phyloP scores from a whole-genome alignment of 2,113 vertebrate species.

The Alosa alosa region DNA sequence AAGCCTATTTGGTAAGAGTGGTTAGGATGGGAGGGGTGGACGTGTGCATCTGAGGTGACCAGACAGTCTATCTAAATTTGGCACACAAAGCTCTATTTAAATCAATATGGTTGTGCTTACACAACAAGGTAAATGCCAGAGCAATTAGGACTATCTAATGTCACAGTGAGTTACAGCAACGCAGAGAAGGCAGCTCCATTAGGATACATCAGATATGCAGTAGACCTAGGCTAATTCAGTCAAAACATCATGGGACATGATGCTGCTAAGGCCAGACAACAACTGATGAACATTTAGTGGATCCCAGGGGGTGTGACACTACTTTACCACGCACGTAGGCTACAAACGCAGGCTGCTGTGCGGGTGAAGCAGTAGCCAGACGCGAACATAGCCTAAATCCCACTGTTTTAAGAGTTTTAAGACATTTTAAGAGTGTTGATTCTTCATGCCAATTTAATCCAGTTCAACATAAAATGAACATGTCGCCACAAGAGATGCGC shows the following conservation, averaged over 20 bases:
- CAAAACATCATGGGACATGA: neutral
- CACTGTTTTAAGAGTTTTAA: too few relatives aligned
- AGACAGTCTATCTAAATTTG: neutral
- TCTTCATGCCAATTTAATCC: neutral
- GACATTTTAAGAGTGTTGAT: neutral
- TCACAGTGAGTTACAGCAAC: neutral
- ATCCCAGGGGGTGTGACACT: neutral
- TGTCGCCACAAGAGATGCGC: neutral
- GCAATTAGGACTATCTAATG: neutral
- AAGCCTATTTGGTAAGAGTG: neutral
- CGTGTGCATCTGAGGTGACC: neutral
- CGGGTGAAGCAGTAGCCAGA: too few relatives aligned
- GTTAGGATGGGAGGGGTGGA: neutral
- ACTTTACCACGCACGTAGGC: too few relatives aligned
- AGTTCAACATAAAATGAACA: neutral
- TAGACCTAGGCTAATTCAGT: neutral
- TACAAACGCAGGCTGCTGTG: too few relatives aligned
- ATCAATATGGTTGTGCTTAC: neutral
- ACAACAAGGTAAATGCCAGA: neutral
- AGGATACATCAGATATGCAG: neutral
- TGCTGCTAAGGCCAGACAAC: neutral
- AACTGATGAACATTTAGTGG: too few relatives aligned
- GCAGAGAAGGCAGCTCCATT: neutral
- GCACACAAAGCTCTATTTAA: neutral
- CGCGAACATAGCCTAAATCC: neutral